These are phyloP conservation scores for Drosophila pruinosa DNA, from an alignment of 1,140 invertebrate genomes.

Conservation along the genomic window DNA sequence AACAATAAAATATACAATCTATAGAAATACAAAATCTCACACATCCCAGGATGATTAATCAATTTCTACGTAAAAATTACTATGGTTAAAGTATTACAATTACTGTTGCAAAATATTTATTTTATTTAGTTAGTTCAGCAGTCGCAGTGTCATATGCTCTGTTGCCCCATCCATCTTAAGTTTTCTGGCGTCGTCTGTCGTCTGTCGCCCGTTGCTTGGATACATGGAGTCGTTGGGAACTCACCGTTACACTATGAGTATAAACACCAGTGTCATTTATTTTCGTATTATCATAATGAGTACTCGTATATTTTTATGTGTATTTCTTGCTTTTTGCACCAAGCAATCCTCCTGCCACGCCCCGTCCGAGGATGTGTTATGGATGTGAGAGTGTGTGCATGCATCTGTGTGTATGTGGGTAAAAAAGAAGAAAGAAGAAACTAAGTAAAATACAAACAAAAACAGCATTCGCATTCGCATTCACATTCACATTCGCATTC, in stretches of 20 bases:
- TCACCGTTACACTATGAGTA: conserved; percentile 34
- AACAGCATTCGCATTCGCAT: conserved; percentile 59
- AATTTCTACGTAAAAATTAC: no score
- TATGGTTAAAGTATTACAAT: no score
- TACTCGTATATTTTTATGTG: conserved; percentile 81
- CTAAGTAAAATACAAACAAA: conserved; percentile 64
- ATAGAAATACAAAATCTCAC: no score
- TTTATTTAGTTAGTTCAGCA: no score
- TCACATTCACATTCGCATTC: conserved; percentile 65
- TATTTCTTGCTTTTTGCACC: conserved; percentile 75
- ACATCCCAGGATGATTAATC: no score
- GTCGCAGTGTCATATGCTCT: neutral
- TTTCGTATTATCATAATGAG: conserved; percentile 82
- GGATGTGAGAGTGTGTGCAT: conserved; percentile 34
- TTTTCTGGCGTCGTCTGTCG: neutral
- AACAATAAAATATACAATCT: no score
- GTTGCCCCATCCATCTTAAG: neutral
- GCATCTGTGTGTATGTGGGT: conserved; percentile 17
- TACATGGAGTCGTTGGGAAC: conserved; percentile 8
- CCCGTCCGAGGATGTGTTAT: conserved; percentile 32
- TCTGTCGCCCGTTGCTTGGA: neutral
- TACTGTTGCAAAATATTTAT: no score
- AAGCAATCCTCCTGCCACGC: conserved; percentile 38
- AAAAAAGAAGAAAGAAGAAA: conserved; percentile 55
- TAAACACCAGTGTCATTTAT: conserved; percentile 80